Evolutionary conservation across 1,140 invertebrate genomes (phyloP).

Genomic region (Chlorops oryzae): DNA sequence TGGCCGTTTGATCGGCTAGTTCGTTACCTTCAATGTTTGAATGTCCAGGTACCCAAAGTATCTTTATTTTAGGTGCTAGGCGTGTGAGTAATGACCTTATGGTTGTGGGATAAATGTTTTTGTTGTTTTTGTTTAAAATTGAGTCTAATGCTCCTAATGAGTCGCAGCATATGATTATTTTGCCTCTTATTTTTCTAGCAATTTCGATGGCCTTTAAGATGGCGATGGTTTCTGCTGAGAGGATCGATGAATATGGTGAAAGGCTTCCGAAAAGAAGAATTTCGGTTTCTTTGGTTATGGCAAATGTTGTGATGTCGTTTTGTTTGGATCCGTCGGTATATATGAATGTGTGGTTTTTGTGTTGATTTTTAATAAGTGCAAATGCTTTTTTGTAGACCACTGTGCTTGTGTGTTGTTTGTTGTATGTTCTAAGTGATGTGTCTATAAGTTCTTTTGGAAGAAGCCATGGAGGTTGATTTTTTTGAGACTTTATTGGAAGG

Average conservation of each 20-base stretch:
- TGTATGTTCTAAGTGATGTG: neutral
- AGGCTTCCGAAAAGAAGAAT: conserved; percentile 2
- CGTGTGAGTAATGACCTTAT: conserved; percentile 2
- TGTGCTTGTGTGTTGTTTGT: neutral
- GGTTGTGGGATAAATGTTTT: conserved; percentile 4
- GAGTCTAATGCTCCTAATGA: conserved; percentile 7
- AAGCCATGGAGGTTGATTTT: neutral
- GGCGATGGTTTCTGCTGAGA: conserved; percentile 12
- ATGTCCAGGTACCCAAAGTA: conserved; percentile 11
- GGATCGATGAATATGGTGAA: conserved; percentile 1
- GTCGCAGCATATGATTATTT: conserved; percentile 12
- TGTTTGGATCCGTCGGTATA: conserved; percentile 9
- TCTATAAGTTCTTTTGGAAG: neutral
- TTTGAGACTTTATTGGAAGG: neutral
- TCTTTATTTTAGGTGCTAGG: neutral
- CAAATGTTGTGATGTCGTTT: neutral
- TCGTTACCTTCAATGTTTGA: too few species aligned
- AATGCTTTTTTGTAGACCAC: neutral
- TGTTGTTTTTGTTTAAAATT: conserved; percentile 13
- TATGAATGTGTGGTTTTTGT: conserved; percentile 8
- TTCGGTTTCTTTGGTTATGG: conserved; percentile 10
- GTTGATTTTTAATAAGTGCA: conserved; percentile 6
- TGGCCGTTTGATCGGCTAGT: too few species aligned
- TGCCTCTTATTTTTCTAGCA: conserved; percentile 11
- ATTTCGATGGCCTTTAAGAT: conserved; percentile 6